These are phyloP conservation scores for Lophotis ruficrista DNA, from an alignment of 2,113 vertebrate species.

Conservation along the genomic window DNA sequence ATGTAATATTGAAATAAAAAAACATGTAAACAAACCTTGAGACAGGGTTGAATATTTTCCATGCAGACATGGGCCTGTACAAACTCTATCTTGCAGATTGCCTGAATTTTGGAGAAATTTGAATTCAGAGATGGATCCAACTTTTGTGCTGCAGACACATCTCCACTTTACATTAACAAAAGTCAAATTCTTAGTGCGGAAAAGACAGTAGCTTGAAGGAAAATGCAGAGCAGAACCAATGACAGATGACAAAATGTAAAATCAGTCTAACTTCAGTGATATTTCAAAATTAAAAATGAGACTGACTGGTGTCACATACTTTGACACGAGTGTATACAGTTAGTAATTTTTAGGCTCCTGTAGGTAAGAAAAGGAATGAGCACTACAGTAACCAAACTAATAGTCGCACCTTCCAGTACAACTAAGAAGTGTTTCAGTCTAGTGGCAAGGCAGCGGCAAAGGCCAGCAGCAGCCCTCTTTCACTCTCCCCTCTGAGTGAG, in stretches of 20 bases:
- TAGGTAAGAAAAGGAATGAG: neutral
- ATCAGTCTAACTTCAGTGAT: neutral
- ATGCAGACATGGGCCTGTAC: conserved; percentile 22
- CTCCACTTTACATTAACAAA: neutral
- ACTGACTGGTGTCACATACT: neutral
- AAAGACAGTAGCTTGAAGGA: neutral
- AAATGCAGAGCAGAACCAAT: neutral
- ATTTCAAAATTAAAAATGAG: neutral
- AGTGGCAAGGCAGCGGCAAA: neutral
- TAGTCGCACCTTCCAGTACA: neutral
- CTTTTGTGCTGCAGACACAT: neutral
- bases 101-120: neutral
- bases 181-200: neutral
- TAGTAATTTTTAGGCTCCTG: neutral
- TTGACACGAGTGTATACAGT: neutral
- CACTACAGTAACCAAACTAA: neutral
- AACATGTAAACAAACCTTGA: conserved; percentile 42
- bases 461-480: neutral
- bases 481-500: neutral
- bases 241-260: neutral
- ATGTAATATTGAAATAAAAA: conserved; percentile 44
- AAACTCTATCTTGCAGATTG: neutral
- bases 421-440: neutral
- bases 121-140: neutral
- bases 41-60: conserved; percentile 36